phyloP scores from a whole-genome alignment of 2,113 vertebrate species.

The Hiodon alosoides region DNA sequence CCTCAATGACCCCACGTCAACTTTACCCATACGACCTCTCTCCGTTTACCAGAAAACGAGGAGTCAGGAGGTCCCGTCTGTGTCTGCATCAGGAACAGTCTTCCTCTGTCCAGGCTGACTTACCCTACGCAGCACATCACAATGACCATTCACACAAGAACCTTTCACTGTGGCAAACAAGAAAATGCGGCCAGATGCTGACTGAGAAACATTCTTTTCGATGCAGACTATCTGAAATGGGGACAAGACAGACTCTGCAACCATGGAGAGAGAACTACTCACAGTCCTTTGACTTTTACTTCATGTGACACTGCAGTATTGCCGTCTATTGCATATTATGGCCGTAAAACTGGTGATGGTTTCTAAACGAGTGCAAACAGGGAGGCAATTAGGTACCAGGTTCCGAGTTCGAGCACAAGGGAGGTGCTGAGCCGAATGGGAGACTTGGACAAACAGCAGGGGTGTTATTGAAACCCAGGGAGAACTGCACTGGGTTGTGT shows the following conservation, averaged over 20 bases:
- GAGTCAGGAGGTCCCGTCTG: slow-evolving; percentile 19
- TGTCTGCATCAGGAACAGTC: slow-evolving; percentile 27
- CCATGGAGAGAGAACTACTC: neutral
- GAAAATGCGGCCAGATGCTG: neutral
- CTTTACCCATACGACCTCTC: neutral
- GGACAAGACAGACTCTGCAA: neutral
- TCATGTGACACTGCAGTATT: too few relatives aligned
- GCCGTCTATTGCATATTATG: too few relatives aligned
- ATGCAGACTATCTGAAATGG: neutral
- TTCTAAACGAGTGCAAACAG: too few relatives aligned
- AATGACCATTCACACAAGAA: slow-evolving; percentile 14
- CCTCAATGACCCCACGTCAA: neutral
- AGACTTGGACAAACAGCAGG: too few relatives aligned
- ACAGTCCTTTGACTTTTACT: too few relatives aligned
- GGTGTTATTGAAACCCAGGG: too few relatives aligned
- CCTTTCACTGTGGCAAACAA: neutral
- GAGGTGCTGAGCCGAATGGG: too few relatives aligned
- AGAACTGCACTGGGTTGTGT: too few relatives aligned
- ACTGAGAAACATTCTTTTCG: neutral
- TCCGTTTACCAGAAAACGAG: neutral
- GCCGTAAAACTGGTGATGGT: too few relatives aligned
- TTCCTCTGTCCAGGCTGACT: slow-evolving; percentile 24
- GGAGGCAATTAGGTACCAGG: too few relatives aligned
- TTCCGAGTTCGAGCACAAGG: too few relatives aligned
- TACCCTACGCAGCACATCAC: slow-evolving; percentile 15